Evolutionary conservation across 2,888 invertebrate genomes (phyloP).

Genomic region (Pachymerium ferrugineum): DNA sequence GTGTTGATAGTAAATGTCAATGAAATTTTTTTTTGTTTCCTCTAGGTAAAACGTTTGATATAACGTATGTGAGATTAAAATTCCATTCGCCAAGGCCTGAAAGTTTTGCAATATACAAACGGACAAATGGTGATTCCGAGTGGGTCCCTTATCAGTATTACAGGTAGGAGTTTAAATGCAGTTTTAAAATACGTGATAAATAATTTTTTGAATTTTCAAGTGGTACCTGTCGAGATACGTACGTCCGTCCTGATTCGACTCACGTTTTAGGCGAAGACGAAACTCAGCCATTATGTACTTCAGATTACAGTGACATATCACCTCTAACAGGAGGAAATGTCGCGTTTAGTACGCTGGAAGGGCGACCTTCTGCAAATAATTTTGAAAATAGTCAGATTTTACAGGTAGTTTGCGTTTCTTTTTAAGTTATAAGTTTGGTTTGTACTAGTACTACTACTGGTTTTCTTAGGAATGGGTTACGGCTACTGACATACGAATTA

Average conservation of each 20-base stretch:
- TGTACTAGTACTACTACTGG: constrained; percentile 52
- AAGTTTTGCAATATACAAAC: constrained; percentile 92
- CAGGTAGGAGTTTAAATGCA: constrained; percentile 52
- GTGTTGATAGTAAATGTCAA: too few relatives aligned
- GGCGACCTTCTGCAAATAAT: constrained; percentile 83
- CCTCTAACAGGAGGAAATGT: constrained; percentile 91
- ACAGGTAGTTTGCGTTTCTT: constrained; percentile 76
- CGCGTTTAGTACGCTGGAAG: constrained; percentile 89
- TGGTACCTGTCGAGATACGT: constrained; percentile 87
- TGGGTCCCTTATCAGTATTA: constrained; percentile 91
- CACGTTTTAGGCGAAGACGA: constrained; percentile 70
- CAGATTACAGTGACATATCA: constrained; percentile 95
- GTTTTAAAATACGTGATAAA: background rate
- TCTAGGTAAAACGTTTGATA: constrained; percentile 96
- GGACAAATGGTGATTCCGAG: constrained; percentile 64
- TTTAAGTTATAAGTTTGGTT: too few relatives aligned
- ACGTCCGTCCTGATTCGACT: constrained; percentile 71
- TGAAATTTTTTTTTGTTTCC: background rate
- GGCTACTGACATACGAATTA: constrained; percentile 86
- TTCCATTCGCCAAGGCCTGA: constrained; percentile 96
- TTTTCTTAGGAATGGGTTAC: constrained; percentile 80
- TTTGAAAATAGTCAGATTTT: constrained; percentile 85
- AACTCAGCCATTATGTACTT: constrained; percentile 92
- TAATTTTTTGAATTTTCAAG: too few relatives aligned
- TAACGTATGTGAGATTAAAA: constrained; percentile 88